Evolutionary conservation across 2,797 vertebrate genomes (phyloP).

Genomic region (Brachyalestes nurse): DNA sequence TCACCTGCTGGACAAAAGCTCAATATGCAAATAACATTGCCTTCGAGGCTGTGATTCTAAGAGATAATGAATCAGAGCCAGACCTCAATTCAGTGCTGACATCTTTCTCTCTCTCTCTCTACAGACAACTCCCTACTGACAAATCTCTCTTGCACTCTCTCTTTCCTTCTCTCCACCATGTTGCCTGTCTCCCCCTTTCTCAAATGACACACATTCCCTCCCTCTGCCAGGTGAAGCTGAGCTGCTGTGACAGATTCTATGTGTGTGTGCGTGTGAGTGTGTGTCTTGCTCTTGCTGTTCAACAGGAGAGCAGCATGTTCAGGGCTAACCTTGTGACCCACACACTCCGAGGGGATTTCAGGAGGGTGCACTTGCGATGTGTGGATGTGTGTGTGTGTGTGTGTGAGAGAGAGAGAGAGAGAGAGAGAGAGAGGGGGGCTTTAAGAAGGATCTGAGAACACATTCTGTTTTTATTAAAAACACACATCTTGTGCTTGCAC

Average conservation of each 20-base stretch:
- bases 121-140: no score
- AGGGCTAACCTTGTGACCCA: slow-evolving; percentile 6
- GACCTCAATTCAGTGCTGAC: neutral
- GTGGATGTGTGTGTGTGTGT: slow-evolving; percentile 9
- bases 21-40: neutral
- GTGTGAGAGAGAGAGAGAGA: neutral
- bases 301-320: slow-evolving; percentile 16
- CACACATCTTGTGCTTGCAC: neutral
- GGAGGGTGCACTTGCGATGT: neutral
- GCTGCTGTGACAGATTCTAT: slow-evolving; percentile 1
- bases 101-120: neutral
- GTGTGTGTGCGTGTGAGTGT: slow-evolving; percentile 17
- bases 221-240: slow-evolving; percentile 20
- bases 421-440: no score
- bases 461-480: no score
- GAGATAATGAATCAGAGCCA: neutral
- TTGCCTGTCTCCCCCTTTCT: neutral
- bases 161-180: neutral
- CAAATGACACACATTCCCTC: slow-evolving; percentile 10
- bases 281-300: slow-evolving; percentile 13
- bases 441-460: neutral
- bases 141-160: neutral
- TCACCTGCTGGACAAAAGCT: neutral
- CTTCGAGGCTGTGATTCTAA: neutral
- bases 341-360: slow-evolving; percentile 13